Evolutionary conservation across 2,113 vertebrate genomes (phyloP).

Genomic region (Sisor rabdophorus): DNA sequence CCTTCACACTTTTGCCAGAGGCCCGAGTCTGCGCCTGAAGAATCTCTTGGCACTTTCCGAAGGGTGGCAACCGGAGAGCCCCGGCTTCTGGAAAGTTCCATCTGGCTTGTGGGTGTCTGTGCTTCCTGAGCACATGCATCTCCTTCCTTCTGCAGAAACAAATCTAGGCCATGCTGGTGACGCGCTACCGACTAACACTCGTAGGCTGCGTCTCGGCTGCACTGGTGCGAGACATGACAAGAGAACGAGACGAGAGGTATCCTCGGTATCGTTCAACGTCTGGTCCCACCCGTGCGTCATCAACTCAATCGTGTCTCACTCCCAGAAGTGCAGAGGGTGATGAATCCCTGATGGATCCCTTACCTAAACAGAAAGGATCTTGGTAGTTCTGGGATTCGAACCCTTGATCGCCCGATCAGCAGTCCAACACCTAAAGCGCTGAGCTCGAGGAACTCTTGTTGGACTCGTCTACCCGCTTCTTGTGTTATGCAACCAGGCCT

Average conservation of each 20-base stretch:
- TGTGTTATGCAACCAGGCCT: slow-evolving; percentile 17
- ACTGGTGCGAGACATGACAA: background rate
- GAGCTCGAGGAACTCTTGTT: no score
- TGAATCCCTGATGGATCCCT: background rate
- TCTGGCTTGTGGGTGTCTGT: slow-evolving; percentile 50
- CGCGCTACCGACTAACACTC: background rate
- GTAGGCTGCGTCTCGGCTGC: background rate
- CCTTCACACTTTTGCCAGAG: no score
- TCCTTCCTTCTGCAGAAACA: slow-evolving; percentile 5
- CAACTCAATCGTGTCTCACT: slow-evolving; percentile 43
- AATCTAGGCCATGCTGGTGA: slow-evolving; percentile 19
- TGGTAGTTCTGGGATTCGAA: no score
- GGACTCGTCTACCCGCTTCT: background rate
- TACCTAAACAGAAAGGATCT: no score
- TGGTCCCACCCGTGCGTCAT: slow-evolving; percentile 42
- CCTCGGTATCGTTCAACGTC: background rate
- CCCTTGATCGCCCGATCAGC: no score
- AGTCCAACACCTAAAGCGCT: no score
- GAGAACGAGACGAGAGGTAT: background rate
- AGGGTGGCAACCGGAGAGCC: slow-evolving; percentile 24
- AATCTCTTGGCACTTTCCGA: slow-evolving; percentile 19
- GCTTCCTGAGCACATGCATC: slow-evolving; percentile 23
- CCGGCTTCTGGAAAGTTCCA: slow-evolving; percentile 49
- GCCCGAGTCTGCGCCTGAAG: no score
- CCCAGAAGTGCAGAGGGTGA: slow-evolving; percentile 10